Conservation (phyloP, 2,888 invertebrate genomes). For the Hedychridium roseum region DNA sequence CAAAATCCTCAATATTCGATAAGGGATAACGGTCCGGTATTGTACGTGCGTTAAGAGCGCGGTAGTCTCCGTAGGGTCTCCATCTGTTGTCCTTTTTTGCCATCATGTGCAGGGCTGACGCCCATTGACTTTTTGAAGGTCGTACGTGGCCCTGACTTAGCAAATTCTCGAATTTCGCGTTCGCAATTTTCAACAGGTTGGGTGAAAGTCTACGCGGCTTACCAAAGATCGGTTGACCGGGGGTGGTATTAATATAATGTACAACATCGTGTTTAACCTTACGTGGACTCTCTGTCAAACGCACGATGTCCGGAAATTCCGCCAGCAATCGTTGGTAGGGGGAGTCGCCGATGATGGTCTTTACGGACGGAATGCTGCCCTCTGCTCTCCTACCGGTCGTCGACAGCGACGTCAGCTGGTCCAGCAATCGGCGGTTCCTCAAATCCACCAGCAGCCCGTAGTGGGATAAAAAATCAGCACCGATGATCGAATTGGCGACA, state of each 20-base stretch:
- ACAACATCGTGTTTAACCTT: slow-evolving; percentile 24
- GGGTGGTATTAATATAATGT: slow-evolving; percentile 40
- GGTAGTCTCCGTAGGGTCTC: slow-evolving; percentile 52
- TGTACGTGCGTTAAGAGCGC: slow-evolving; percentile 42
- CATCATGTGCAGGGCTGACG: slow-evolving; percentile 42
- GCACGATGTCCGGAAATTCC: slow-evolving; percentile 19
- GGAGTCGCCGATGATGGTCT: slow-evolving; percentile 9
- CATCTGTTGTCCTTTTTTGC: slow-evolving; percentile 41
- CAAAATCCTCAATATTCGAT: slow-evolving; percentile 14
- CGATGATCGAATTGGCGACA: slow-evolving; percentile 50
- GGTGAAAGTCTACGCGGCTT: slow-evolving; percentile 45
- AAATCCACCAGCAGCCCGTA: slow-evolving; percentile 49
- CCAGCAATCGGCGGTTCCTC: slow-evolving; percentile 32
- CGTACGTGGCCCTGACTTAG: slow-evolving; percentile 36
- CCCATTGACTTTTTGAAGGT: slow-evolving; percentile 41
- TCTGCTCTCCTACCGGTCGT: slow-evolving; percentile 3
- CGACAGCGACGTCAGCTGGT: slow-evolving; percentile 15
- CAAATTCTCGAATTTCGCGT: slow-evolving; percentile 43
- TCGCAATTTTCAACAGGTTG: slow-evolving; percentile 42
- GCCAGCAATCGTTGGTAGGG: slow-evolving; percentile 15
- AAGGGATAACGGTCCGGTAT: slow-evolving; percentile 45
- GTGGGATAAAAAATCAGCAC: slow-evolving; percentile 48
- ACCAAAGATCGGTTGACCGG: slow-evolving; percentile 34
- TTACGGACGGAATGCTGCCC: background rate
- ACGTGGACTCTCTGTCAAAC: slow-evolving; percentile 5